Evolutionary conservation across 2,113 vertebrate species (phyloP).

Genomic region (Girardinichthys multiradiatus): DNA sequence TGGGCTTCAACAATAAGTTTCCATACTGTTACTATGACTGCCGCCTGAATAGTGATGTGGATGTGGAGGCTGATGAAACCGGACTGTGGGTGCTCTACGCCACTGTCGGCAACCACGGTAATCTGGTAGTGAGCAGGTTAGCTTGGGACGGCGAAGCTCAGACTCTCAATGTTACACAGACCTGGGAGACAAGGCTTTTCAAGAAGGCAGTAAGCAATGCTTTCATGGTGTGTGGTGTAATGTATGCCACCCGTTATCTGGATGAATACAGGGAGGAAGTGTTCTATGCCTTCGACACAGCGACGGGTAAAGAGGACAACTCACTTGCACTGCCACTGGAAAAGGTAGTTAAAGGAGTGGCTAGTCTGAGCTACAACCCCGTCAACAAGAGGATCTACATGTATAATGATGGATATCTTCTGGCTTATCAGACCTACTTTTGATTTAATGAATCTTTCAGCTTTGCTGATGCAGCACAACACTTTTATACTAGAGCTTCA

Average conservation of each 20-base stretch:
- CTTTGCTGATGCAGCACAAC: neutral
- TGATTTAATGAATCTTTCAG: constrained; percentile 5
- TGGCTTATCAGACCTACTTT: constrained; percentile 68
- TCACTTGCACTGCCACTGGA: constrained; percentile 62
- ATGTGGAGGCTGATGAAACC: constrained; percentile 78
- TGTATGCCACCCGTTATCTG: constrained; percentile 85
- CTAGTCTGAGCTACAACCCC: constrained; percentile 78
- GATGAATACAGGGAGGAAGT: constrained; percentile 82
- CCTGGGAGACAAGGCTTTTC: constrained; percentile 86
- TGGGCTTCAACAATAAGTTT: constrained; percentile 84
- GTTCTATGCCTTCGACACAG: constrained; percentile 90
- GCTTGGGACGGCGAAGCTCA: constrained; percentile 24
- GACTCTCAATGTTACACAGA: constrained; percentile 68
- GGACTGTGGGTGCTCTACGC: constrained; percentile 81
- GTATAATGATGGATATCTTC: constrained; percentile 76
- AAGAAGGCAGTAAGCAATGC: constrained; percentile 84
- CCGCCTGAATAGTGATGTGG: constrained; percentile 77
- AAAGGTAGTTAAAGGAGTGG: constrained; percentile 68
- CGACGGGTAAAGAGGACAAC: constrained; percentile 76
- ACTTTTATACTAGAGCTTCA: neutral
- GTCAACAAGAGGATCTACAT: constrained; percentile 65
- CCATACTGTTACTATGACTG: constrained; percentile 85
- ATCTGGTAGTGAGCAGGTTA: constrained; percentile 71
- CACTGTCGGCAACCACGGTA: constrained; percentile 74
- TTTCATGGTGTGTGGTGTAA: constrained; percentile 90